Percentiles rank a stretch among this genome's conserved stretches.
phyloP scores from a whole-genome alignment of 2,113 vertebrate species.

The Cochlearius cochlearius region DNA sequence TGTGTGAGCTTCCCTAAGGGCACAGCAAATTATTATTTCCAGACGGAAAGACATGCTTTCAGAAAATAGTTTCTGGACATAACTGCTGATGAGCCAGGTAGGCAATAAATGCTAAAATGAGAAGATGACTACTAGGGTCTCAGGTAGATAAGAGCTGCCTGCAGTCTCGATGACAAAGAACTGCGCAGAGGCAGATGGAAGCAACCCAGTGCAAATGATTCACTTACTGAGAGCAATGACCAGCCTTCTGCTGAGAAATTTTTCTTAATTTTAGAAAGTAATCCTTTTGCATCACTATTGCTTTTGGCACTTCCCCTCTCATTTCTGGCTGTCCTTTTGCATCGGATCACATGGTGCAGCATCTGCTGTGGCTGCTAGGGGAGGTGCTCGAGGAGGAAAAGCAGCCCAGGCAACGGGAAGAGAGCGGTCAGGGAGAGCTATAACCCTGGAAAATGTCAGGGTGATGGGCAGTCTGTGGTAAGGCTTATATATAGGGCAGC shows the following conservation, averaged over 20 bases:
- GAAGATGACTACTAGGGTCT: background rate
- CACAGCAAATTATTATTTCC: background rate
- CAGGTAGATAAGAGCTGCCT: background rate
- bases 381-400: background rate
- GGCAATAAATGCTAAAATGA: background rate
- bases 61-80: background rate
- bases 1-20: background rate
- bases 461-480: fast-evolving
- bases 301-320: background rate
- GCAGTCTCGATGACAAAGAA: background rate
- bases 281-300: background rate
- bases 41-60: background rate
- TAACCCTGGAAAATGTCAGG: background rate
- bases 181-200: background rate
- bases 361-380: background rate
- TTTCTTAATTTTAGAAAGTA: background rate
- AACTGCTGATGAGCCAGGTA: background rate
- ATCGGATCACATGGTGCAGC: background rate
- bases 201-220: background rate
- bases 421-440: background rate
- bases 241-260: background rate
- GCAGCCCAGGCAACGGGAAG: background rate
- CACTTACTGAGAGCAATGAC: background rate
- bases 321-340: background rate
- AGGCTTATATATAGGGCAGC: background rate